A percentile compares a stretch with the other conserved stretches of the same genome.
Conservation (phyloP, 2,797 vertebrate genomes). For the Pelobates cultripes region DNA sequence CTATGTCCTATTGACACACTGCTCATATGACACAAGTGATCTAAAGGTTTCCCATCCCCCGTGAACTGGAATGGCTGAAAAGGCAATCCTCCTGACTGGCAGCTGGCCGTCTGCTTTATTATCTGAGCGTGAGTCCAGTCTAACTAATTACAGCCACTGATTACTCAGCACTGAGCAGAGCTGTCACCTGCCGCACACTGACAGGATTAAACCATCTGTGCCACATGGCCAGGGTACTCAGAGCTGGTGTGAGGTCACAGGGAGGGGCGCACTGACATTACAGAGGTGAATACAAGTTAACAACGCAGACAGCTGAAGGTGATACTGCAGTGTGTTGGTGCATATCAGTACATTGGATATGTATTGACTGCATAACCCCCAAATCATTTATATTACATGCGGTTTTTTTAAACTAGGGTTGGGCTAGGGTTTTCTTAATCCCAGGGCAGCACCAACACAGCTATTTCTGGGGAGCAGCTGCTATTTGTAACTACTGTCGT, state of each 20-base stretch:
- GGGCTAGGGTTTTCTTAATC: no score
- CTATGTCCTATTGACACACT: neutral
- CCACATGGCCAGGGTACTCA: conserved; percentile 74
- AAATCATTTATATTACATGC: no score
- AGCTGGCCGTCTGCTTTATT: conserved; percentile 87
- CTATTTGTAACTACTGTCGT: no score
- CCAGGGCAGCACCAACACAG: no score
- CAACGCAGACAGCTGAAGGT: conserved; percentile 76
- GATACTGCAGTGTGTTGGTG: conserved; percentile 62
- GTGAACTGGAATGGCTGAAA: conserved; percentile 7
- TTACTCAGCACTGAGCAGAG: conserved; percentile 79
- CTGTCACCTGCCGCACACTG: conserved; percentile 82
- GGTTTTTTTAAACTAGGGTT: no score
- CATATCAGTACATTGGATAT: neutral
- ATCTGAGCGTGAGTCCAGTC: conserved; percentile 79
- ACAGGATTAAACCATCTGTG: conserved; percentile 90
- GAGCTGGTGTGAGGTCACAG: conserved; percentile 70
- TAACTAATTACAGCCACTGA: conserved; percentile 89
- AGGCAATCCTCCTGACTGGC: conserved; percentile 70
- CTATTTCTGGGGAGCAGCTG: no score
- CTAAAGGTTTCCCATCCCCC: conserved; percentile 40
- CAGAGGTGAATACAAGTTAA: conserved; percentile 75
- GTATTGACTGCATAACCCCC: no score
- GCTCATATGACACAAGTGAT: neutral
- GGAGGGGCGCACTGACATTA: conserved; percentile 70